Percentiles rank a stretch among this genome's conserved stretches.
These are phyloP conservation scores for Coturnix japonica DNA, from an alignment of 2,113 vertebrate species.

Conservation along the genomic window DNA sequence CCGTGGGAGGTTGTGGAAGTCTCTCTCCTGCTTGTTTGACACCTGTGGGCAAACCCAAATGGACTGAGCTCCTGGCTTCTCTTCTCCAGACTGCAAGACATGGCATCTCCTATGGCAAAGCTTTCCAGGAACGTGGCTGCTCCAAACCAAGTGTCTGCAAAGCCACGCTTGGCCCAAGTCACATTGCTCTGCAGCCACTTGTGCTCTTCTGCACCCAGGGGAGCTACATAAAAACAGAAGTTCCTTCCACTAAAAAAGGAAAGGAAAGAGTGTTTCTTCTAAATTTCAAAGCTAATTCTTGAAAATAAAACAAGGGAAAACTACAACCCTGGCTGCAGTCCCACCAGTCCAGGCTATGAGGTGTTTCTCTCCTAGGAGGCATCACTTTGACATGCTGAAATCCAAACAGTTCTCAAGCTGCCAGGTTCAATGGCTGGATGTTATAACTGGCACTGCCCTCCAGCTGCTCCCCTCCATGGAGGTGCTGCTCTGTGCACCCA, in stretches of 20 bases:
- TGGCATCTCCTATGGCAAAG: background rate
- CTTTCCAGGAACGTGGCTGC: background rate
- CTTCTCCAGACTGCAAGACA: background rate
- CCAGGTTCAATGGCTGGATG: background rate
- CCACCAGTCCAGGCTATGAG: background rate
- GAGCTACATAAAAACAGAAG: background rate
- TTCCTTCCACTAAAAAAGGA: background rate
- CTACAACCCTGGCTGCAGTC: background rate
- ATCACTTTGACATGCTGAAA: background rate
- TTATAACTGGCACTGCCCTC: background rate
- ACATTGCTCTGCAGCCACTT: background rate
- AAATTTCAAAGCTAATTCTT: background rate
- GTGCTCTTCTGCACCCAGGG: background rate
- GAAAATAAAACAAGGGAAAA: background rate
- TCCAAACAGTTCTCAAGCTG: background rate
- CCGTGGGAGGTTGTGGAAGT: background rate
- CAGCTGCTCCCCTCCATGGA: background rate
- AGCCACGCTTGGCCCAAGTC: rapidly evolving
- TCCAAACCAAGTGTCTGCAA: background rate
- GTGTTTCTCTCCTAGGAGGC: background rate
- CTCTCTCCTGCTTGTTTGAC: background rate
- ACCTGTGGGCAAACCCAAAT: background rate
- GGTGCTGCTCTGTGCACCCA: background rate
- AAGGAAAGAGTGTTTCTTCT: background rate
- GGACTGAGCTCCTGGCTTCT: background rate